phyloP scores from a whole-genome alignment of 2,113 vertebrate species.

The Cynopterus brachyotis region DNA sequence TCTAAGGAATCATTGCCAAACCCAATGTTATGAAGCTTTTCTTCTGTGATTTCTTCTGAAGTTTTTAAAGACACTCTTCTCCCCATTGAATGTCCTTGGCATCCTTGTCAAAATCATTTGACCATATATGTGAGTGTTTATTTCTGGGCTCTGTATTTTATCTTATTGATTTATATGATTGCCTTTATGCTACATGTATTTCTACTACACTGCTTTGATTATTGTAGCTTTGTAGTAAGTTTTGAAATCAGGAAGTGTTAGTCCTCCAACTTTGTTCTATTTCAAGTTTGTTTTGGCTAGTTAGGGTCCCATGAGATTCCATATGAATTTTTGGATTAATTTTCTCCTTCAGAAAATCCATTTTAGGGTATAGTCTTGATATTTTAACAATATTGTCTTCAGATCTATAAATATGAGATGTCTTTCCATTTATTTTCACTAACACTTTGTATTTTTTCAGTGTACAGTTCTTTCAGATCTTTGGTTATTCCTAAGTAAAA shows the following conservation, averaged over 20 bases:
- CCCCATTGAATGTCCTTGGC: background rate
- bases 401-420: background rate
- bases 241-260: background rate
- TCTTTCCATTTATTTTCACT: background rate
- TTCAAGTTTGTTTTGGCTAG: background rate
- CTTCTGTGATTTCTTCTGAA: background rate
- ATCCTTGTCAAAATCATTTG: background rate
- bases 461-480: background rate
- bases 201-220: background rate
- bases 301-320: background rate
- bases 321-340: background rate
- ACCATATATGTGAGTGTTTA: background rate
- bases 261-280: background rate
- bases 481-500: background rate
- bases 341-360: background rate
- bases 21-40: background rate
- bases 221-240: background rate
- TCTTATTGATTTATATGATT: background rate
- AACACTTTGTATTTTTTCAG: background rate
- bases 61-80: background rate
- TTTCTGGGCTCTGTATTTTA: background rate
- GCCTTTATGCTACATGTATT: background rate
- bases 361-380: background rate
- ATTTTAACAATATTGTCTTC: background rate
- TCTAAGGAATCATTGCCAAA: background rate